phyloP scores from a whole-genome alignment of 2,113 vertebrate species.

The Bagarius yarrelli region DNA sequence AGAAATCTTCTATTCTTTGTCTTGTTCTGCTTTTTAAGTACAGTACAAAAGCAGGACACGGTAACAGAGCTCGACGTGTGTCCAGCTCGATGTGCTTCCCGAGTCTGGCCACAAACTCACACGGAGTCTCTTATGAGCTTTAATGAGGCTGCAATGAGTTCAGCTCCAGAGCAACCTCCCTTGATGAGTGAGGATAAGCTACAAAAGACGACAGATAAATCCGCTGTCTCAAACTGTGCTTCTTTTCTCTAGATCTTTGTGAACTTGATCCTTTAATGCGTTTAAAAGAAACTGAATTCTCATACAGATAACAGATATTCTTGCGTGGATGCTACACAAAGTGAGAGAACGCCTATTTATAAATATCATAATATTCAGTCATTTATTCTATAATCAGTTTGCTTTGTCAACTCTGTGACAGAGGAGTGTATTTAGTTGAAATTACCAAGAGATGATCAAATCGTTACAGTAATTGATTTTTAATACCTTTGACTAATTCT shows the following conservation, averaged over 20 bases:
- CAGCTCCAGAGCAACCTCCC: constrained; percentile 35
- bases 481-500: too few species aligned
- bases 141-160: constrained; percentile 54
- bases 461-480: too few species aligned
- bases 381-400: too few species aligned
- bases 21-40: not conserved
- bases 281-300: too few species aligned
- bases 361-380: too few species aligned
- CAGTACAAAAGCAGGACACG: not conserved
- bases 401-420: too few species aligned
- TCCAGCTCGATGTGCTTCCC: not conserved
- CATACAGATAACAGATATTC: too few species aligned
- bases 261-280: too few species aligned
- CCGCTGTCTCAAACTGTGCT: constrained; percentile 4
- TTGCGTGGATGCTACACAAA: too few species aligned
- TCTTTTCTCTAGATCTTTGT: not conserved
- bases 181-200: constrained; percentile 34
- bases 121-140: constrained; percentile 25
- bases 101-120: constrained; percentile 20
- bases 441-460: too few species aligned
- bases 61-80: not conserved
- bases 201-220: constrained; percentile 40
- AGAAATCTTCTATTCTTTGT: not conserved
- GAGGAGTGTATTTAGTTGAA: too few species aligned
- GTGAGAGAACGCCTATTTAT: too few species aligned